These are phyloP conservation scores for Machimus rusticus DNA, from an alignment of 2,888 invertebrate species.

Conservation along the genomic window DNA sequence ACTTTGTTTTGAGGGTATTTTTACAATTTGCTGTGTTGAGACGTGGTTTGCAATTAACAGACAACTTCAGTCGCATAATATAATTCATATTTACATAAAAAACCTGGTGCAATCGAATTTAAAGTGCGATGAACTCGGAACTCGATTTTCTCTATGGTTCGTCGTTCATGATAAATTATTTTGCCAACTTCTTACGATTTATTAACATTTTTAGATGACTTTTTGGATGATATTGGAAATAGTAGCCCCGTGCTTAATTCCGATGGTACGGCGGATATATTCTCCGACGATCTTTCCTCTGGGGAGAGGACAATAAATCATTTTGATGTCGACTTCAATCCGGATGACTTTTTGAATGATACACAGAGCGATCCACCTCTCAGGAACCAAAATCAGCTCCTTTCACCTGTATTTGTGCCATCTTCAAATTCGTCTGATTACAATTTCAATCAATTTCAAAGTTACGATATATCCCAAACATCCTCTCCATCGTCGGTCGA, in stretches of 20 bases:
- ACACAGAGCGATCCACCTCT: too few species aligned
- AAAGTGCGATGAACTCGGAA: not conserved
- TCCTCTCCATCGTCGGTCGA: not conserved
- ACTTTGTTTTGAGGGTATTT: not conserved
- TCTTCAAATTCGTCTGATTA: not conserved
- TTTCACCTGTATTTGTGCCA: not conserved
- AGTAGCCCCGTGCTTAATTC: not conserved
- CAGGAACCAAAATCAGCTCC: not conserved
- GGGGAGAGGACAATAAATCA: not conserved
- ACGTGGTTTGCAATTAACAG: not conserved
- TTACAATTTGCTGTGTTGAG: not conserved
- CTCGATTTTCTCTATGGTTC: not conserved
- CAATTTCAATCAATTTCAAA: not conserved
- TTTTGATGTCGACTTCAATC: constrained; percentile 52
- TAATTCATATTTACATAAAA: not conserved
- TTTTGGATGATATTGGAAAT: not conserved
- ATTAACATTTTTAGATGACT: constrained; percentile 6
- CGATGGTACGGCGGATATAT: not conserved
- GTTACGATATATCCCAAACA: not conserved
- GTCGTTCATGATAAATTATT: not conserved
- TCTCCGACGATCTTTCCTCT: not conserved
- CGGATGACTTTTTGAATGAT: constrained; percentile 56
- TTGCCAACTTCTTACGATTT: not conserved
- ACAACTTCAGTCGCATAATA: not conserved
- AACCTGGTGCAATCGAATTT: not conserved